A percentile compares a stretch with the other conserved stretches of the same genome.
These are phyloP conservation scores for Cheilosia vernalis DNA, from an alignment of 2,888 invertebrate species.

Conservation along the genomic window DNA sequence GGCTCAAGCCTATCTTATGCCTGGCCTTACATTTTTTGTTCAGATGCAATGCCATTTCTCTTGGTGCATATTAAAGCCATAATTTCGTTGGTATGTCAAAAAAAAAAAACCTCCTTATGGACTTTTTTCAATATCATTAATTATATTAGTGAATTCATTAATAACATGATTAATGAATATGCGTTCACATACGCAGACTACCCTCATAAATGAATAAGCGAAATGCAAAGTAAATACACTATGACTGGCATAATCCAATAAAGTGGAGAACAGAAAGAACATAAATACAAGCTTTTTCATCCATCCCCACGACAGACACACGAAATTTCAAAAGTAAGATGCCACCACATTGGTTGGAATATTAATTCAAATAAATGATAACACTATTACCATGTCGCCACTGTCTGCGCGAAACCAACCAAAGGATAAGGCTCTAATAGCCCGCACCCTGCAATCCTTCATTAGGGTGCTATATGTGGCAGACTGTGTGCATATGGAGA, in stretches of 20 bases:
- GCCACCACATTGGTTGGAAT: conserved; percentile 71
- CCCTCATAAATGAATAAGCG: conserved; percentile 57
- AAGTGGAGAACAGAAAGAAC: conserved; percentile 31
- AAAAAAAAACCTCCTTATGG: too few species aligned
- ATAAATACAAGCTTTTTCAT: conserved; percentile 54
- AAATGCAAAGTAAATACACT: conserved; percentile 59
- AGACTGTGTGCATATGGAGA: conserved; percentile 66
- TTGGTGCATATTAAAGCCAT: too few species aligned
- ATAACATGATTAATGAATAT: conserved; percentile 56
- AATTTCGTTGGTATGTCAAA: too few species aligned
- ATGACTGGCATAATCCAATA: conserved; percentile 43
- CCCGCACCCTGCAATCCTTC: conserved; percentile 20
- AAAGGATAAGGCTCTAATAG: conserved; percentile 8
- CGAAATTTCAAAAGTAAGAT: conserved; percentile 54
- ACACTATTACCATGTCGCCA: conserved; percentile 63
- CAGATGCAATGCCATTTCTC: too few species aligned
- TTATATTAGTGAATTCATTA: background rate
- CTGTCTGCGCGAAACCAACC: conserved; percentile 40
- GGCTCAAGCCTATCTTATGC: too few species aligned
- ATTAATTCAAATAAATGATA: conserved; percentile 71
- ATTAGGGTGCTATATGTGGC: conserved; percentile 32
- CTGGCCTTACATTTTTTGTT: too few species aligned
- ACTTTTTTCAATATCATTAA: conserved; percentile 25
- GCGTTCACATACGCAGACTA: conserved; percentile 1
- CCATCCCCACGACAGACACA: conserved; percentile 32